These are phyloP conservation scores for Cremastinae sp. DNA, from an alignment of 2,888 invertebrate species.

Conservation along the genomic window DNA sequence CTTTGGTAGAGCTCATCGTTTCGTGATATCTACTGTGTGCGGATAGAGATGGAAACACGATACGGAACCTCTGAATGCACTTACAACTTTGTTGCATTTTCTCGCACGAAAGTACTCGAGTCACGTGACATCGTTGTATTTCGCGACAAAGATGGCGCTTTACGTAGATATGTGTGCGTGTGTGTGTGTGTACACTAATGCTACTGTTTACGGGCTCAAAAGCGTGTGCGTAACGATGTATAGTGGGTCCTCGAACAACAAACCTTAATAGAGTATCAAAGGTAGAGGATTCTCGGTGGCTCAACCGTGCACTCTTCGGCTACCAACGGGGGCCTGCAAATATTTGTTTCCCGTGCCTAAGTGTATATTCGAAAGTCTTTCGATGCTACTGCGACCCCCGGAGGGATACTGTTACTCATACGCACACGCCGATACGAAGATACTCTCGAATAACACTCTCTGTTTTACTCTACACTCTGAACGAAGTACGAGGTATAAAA, in stretches of 20 bases:
- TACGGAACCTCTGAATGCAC: too few relatives aligned
- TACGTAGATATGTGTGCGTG: slow-evolving; percentile 3
- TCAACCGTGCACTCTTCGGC: slow-evolving; percentile 49
- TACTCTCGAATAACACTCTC: too few relatives aligned
- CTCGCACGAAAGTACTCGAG: too few relatives aligned
- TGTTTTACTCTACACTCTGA: too few relatives aligned
- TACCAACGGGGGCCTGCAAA: slow-evolving; percentile 50
- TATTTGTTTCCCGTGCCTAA: slow-evolving; percentile 59
- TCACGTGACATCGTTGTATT: slow-evolving; percentile 34
- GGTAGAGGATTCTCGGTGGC: slow-evolving; percentile 50
- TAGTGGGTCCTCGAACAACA: slow-evolving; percentile 51
- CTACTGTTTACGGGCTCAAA: not conserved
- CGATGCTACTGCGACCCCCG: slow-evolving; percentile 41
- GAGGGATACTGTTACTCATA: slow-evolving; percentile 50
- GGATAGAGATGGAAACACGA: slow-evolving; percentile 54
- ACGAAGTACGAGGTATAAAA: too few relatives aligned
- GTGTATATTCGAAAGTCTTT: slow-evolving; percentile 58
- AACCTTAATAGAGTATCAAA: slow-evolving; percentile 59
- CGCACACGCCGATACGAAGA: not conserved
- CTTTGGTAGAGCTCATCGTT: slow-evolving; percentile 35
- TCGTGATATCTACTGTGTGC: slow-evolving; percentile 11
- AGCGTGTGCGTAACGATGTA: not conserved
- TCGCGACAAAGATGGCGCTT: slow-evolving; percentile 23
- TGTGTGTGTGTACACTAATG: not conserved
- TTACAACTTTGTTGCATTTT: too few relatives aligned